phyloP scores from a whole-genome alignment of 2,888 invertebrate species.

The Magallana nippona region DNA sequence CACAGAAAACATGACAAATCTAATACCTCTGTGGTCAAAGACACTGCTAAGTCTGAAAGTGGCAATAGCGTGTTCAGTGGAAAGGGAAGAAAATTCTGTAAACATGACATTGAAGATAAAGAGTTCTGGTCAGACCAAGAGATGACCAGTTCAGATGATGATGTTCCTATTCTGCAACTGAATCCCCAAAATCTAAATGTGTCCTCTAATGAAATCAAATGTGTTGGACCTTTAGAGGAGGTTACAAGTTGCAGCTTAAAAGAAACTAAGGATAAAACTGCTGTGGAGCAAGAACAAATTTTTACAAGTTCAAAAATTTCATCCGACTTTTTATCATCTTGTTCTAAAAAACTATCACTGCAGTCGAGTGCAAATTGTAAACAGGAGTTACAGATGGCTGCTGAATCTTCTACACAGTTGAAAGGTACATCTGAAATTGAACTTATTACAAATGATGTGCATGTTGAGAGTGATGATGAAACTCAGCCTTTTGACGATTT shows the following conservation, averaged over 20 bases:
- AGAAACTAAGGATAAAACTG: no score
- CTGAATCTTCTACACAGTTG: neutral
- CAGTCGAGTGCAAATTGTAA: neutral
- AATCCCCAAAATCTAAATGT: neutral
- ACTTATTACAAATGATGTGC: neutral
- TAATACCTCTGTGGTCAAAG: neutral
- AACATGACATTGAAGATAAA: conserved; percentile 14
- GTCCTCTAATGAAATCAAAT: neutral
- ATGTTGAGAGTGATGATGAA: conserved; percentile 17
- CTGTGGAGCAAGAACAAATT: no score
- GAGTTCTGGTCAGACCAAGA: conserved; percentile 19
- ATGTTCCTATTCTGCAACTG: neutral
- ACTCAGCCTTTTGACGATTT: conserved; percentile 18
- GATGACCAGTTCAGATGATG: conserved; percentile 11
- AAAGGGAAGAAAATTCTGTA: neutral
- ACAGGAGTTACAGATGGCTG: neutral
- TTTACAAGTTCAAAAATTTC: no score
- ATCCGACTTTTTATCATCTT: no score
- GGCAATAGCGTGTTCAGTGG: neutral
- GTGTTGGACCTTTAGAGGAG: neutral
- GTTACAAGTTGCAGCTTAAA: neutral
- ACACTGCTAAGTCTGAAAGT: neutral
- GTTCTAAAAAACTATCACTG: no score
- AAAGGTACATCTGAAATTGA: neutral
- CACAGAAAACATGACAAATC: neutral